A percentile compares a stretch with the other conserved stretches of the same genome.
These are phyloP conservation scores for Dicyrtoma fusca DNA, from an alignment of 2,888 invertebrate species.

Conservation along the genomic window DNA sequence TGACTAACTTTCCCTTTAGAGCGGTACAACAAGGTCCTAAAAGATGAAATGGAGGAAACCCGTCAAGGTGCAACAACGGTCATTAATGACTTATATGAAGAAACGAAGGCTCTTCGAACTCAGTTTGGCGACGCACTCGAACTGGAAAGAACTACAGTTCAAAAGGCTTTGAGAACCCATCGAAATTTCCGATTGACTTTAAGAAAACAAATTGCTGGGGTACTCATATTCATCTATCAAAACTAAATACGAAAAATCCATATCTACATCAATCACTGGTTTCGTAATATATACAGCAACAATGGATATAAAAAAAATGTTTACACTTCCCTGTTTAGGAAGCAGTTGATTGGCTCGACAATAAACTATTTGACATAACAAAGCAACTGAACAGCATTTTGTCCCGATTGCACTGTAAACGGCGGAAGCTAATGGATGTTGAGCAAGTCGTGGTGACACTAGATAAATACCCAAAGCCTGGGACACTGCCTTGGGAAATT, in stretches of 20 bases:
- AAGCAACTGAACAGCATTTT: conserved; percentile 50
- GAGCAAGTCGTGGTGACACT: conserved; percentile 50
- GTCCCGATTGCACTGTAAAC: conserved; percentile 47
- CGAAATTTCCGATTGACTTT: conserved; percentile 54
- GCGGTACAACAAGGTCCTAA: conserved; percentile 51
- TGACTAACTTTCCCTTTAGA: conserved; percentile 38
- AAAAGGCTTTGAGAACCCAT: conserved; percentile 53
- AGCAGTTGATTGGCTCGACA: conserved; percentile 55
- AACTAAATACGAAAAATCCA: neutral
- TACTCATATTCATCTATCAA: conserved; percentile 1
- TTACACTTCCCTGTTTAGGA: conserved; percentile 10
- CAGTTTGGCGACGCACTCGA: conserved; percentile 49
- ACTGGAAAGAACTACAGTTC: conserved; percentile 52
- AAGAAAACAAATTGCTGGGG: conserved; percentile 43
- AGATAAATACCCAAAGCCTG: conserved; percentile 46
- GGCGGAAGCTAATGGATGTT: conserved; percentile 49
- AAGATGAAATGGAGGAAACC: conserved; percentile 53
- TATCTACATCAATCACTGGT: no score
- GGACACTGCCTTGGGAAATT: conserved; percentile 42
- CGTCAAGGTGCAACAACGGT: conserved; percentile 34
- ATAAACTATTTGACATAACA: conserved; percentile 54
- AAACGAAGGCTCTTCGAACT: conserved; percentile 46
- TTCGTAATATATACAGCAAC: no score
- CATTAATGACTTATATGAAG: conserved; percentile 48
- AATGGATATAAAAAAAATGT: no score